Evolutionary conservation across 1,140 invertebrate species (phyloP), one percentile per base, ranked within the genome.

Genomic region (Drosophila sturtevanti): DNA sequence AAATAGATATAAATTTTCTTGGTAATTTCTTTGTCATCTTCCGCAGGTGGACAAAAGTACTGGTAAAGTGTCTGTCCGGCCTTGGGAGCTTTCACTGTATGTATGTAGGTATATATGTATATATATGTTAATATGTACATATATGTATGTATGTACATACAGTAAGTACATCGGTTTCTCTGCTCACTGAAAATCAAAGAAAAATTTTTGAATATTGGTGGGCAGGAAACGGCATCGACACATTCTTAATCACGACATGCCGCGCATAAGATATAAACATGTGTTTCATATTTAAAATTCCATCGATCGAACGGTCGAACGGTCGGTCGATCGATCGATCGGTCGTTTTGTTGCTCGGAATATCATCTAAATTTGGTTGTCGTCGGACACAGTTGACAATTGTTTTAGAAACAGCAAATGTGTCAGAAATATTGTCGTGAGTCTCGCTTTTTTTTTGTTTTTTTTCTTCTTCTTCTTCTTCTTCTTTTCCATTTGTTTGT

Each of bases 381-480:
- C 78, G 79, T 65, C 79, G 56, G 59, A 74, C 62, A 72, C 81
- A 66, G 64, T 81, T 86, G 85, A 86, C 80, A 84, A 84, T 84
- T 72, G 76, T 81, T 79, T 84, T 84, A 84, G 80, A 72, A 86
- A 81, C 78, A 75, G 67, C 82, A 81, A 85, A 85, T 85, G 82
- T 85, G 81, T 85, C 81, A 85, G 82, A 85, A 85, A 87, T 85
- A 85, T 85, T 87, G 81, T 85, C 76, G 81, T 85, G 79, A 76
- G 82, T 79, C 79, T n/a, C n/a, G n/a, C n/a, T n/a, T n/a, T n/a
- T n/a, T n/a, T n/a, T n/a, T n/a, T n/a, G n/a, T n/a, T n/a, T n/a
- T n/a, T n/a, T n/a, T n/a, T n/a, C n/a, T n/a, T n/a, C n/a, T n/a
- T n/a, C n/a, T n/a, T n/a, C n/a, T n/a, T n/a, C n/a, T n/a, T n/a